Conservation (phyloP, 2,113 vertebrate species). For the Mungos mungo region DNA sequence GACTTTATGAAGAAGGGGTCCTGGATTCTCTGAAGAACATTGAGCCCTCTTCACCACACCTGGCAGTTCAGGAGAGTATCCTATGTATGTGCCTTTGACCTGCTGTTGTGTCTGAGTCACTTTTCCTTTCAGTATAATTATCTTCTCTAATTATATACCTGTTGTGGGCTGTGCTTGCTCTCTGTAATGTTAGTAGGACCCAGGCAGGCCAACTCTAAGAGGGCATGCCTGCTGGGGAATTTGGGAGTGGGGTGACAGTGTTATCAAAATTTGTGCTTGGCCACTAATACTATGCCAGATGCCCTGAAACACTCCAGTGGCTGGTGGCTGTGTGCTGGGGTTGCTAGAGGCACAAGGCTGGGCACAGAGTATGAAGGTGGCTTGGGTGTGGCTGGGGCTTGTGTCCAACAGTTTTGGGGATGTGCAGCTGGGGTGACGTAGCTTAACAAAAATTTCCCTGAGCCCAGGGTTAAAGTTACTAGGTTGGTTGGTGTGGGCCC, state of each 20-base stretch:
- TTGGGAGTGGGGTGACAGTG: fast-evolving
- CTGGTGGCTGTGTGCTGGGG: not conserved
- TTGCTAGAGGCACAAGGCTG: not conserved
- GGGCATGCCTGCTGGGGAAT: not conserved
- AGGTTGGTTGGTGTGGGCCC: not conserved
- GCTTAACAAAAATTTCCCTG: not conserved
- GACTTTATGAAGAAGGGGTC: too few species aligned
- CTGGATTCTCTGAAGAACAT: too few species aligned
- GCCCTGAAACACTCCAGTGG: not conserved
- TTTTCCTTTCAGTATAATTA: not conserved
- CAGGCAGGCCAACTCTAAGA: not conserved
- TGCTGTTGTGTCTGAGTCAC: not conserved
- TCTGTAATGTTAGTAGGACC: not conserved
- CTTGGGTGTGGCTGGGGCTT: not conserved
- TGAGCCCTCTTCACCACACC: too few species aligned
- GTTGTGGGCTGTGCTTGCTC: not conserved
- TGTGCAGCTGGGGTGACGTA: not conserved
- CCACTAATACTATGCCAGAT: not conserved
- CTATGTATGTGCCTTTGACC: not conserved
- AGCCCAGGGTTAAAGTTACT: not conserved
- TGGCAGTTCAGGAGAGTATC: not conserved
- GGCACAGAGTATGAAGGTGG: not conserved
- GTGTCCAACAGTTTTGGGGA: not conserved
- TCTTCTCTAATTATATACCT: too few species aligned
- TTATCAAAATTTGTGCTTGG: not conserved